Base-by-base conservation (phyloP, 2,113 vertebrate genomes). In the Paracanthobrama guichenoti region DNA sequence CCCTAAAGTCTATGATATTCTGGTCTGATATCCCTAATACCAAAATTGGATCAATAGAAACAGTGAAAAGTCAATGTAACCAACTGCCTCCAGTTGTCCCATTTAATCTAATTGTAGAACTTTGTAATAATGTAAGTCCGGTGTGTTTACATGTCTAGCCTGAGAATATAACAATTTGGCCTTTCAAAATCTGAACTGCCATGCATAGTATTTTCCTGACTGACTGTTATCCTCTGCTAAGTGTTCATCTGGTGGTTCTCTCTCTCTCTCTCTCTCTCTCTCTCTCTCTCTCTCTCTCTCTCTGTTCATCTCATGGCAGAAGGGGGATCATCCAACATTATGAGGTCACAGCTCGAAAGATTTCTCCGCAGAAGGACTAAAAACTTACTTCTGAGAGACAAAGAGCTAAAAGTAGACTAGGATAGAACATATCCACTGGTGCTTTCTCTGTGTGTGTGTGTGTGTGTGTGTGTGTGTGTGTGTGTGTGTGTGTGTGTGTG, bases 181-280 rank as follows among this genome's bases (percentile, higher is more conserved):
- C 39, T 44, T 62, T 62, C 74, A 57, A 79, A 62, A 39, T 13
- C 39, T 18, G 35, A 79, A 60, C n/a, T 53, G 73, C 24, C 73
- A 75, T 2, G 35, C 57, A 62, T 77, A 12, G 59, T 28, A 80
- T 66, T 80, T 79, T 31, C 59, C 46, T 79, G 42, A 79, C 77
- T 79, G n/a, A 79, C 24, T 66, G 59, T 79, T 79, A 79, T 66
- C 78, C 78, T 79, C n/a, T 64, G 59, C 24, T 79, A 79, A 79
- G 59, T 16, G 5, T 64, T 42, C 59, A 8, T 79, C 77, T 79
- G 31, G 48, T 82, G 67, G 12, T 44, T 55, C 20, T 77, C 62
- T 73, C n/a, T 64, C 67, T 80, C 53, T 76, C 48, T 80, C 66
- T 82, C 48, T 86, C 55, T 60, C n/a, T 87, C 77, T 87, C 18